phyloP scores from a whole-genome alignment of 2,797 vertebrate genomes.

The Catostomus latipinnis region DNA sequence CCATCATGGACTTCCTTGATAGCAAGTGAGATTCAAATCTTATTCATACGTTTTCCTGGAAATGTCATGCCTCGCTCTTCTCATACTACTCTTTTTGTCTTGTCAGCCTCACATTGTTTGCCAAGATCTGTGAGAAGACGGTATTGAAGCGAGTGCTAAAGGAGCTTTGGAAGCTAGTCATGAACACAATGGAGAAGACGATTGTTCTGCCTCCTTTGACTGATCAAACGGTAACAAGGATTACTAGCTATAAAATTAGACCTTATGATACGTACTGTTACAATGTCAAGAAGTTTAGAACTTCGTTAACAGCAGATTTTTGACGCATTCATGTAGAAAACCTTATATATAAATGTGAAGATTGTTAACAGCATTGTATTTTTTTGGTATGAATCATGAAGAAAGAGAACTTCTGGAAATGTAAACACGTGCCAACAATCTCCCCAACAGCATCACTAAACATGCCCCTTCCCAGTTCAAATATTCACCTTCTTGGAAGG shows the following conservation, averaged over 20 bases:
- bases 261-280: background rate
- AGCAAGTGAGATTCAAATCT: conserved; percentile 88
- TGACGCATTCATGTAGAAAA: background rate
- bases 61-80: conserved; percentile 7
- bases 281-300: background rate
- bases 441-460: background rate
- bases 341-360: background rate
- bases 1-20: conserved; percentile 99
- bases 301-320: background rate
- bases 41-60: background rate
- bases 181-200: conserved; percentile 99
- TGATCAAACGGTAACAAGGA: conserved; percentile 92
- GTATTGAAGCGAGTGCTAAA: conserved; percentile 97
- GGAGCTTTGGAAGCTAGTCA: conserved; percentile 98
- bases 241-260: background rate
- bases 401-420: conserved; percentile 20
- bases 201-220: conserved; percentile 91
- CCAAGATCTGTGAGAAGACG: conserved; percentile 99
- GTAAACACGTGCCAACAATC: conserved; percentile 16
- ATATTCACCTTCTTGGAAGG: conserved; percentile 21
- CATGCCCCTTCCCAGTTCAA: conserved; percentile 31
- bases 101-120: conserved; percentile 92
- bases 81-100: background rate
- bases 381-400: conserved; percentile 28
- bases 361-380: conserved; percentile 14